Conservation (phyloP, 2,797 vertebrate genomes). For the Darevskia mixta region DNA sequence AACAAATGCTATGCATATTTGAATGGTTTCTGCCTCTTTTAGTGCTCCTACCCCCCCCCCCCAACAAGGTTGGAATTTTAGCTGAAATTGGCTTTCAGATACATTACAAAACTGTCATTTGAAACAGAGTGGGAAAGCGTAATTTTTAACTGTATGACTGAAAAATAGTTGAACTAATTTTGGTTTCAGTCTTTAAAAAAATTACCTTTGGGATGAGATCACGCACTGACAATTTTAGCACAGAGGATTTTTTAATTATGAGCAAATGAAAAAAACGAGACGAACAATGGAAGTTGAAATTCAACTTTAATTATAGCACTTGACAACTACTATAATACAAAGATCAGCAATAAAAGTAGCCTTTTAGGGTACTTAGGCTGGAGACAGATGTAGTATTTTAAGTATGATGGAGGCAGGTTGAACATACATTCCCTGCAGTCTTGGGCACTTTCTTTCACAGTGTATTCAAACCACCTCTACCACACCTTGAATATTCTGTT, state of each 20-base stretch:
- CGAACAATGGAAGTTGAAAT: conserved; percentile 10
- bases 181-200: conserved; percentile 1
- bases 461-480: background rate
- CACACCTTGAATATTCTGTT: background rate
- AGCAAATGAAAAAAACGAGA: conserved; percentile 12
- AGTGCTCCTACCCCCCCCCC: background rate
- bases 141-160: conserved; percentile 1
- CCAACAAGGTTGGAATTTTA: background rate
- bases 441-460: background rate
- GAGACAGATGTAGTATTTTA: conserved; percentile 11
- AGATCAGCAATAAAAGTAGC: background rate
- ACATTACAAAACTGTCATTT: background rate
- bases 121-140: background rate
- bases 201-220: conserved; percentile 9
- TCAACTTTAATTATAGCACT: background rate
- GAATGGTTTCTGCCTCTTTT: background rate
- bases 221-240: conserved; percentile 25
- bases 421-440: background rate
- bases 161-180: background rate
- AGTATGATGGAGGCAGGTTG: background rate
- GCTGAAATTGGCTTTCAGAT: background rate
- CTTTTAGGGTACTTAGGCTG: background rate
- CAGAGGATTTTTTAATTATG: conserved; percentile 18
- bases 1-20: conserved; percentile 24
- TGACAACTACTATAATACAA: background rate